Conservation (phyloP, 2,797 vertebrate species). For the Gambusia yucatana region DNA sequence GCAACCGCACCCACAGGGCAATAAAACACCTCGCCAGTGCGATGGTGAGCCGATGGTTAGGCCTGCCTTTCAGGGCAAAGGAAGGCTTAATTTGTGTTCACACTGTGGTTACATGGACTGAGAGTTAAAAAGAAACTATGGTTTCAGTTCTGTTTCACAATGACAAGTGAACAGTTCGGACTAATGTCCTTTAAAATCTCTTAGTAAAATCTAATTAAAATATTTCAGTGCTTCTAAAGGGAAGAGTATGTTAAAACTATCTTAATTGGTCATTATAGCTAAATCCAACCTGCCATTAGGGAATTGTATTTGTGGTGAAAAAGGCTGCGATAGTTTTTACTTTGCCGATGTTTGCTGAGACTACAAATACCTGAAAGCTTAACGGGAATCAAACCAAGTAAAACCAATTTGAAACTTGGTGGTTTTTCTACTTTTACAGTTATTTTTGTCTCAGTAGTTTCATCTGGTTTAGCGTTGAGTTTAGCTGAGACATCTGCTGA, state of each 20-base stretch:
- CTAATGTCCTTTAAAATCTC: conserved; percentile 35
- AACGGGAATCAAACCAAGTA: neutral
- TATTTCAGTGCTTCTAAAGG: conserved; percentile 36
- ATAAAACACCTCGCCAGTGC: conserved; percentile 58
- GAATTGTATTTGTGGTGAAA: conserved; percentile 11
- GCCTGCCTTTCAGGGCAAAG: conserved; percentile 51
- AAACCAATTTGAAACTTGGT: neutral
- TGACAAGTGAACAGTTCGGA: conserved; percentile 12
- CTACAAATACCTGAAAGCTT: conserved; percentile 15
- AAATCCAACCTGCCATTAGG: conserved; percentile 17
- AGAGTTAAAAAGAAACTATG: conserved; percentile 6
- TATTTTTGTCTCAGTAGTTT: neutral
- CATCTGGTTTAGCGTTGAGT: neutral
- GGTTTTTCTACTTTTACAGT: neutral
- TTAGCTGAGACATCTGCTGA: neutral
- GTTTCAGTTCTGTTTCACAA: conserved; percentile 20
- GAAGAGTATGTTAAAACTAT: conserved; percentile 51
- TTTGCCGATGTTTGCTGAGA: neutral
- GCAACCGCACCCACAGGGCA: conserved; percentile 48
- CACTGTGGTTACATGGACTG: conserved; percentile 11
- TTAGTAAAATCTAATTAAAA: conserved; percentile 58
- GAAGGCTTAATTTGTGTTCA: conserved; percentile 32
- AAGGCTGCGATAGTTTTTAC: conserved; percentile 16
- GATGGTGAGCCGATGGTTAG: conserved; percentile 27
- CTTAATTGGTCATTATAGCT: conserved; percentile 30